A percentile compares a stretch with the other conserved stretches of the same genome.
Conservation (phyloP, 2,888 invertebrate genomes). For the Leuctra nigra region DNA sequence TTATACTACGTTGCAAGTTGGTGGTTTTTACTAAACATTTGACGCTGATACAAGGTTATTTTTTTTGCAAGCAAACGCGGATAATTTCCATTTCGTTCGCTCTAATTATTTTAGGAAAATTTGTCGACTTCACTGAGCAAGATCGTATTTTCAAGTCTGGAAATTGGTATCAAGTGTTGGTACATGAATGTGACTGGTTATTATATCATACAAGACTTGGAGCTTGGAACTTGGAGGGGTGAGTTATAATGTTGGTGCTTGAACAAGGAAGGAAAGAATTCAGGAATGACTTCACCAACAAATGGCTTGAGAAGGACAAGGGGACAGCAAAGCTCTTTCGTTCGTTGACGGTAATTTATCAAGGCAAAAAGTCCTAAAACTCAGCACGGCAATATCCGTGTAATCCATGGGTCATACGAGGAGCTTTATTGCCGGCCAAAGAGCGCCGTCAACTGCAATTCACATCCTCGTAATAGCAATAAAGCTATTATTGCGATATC, state of each 20-base stretch:
- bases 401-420: neutral
- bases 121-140: too few relatives aligned
- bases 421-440: slow-evolving; percentile 15
- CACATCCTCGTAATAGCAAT: slow-evolving; percentile 4
- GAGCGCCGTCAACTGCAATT: slow-evolving; percentile 1
- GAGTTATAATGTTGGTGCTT: neutral
- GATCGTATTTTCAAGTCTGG: too few relatives aligned
- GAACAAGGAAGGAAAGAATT: slow-evolving; percentile 15
- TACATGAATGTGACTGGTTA: too few relatives aligned
- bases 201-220: too few relatives aligned
- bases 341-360: slow-evolving; percentile 13
- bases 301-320: slow-evolving; percentile 1
- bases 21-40: too few relatives aligned
- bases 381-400: slow-evolving; percentile 3
- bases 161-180: too few relatives aligned
- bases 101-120: too few relatives aligned
- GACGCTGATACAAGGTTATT: too few relatives aligned
- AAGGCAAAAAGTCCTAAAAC: slow-evolving; percentile 9
- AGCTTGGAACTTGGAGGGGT: too few relatives aligned
- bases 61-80: too few relatives aligned
- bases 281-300: slow-evolving; percentile 12
- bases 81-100: too few relatives aligned
- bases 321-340: slow-evolving; percentile 1
- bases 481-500: slow-evolving; percentile 13
- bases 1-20: too few relatives aligned